Conservation (phyloP, 2,888 invertebrate genomes). For the Nipponacmea schrenckii region DNA sequence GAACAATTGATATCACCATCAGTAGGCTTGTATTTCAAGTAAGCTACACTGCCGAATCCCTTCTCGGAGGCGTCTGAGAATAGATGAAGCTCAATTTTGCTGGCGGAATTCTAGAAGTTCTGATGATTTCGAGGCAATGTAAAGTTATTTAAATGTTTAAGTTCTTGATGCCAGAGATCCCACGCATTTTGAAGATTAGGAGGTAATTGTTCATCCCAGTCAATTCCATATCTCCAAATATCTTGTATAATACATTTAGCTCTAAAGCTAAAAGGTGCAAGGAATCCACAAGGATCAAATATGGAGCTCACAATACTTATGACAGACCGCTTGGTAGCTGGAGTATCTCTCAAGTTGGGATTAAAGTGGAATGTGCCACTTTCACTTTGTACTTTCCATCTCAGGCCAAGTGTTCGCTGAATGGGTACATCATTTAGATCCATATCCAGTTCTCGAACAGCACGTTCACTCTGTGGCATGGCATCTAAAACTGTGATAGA, state of each 20-base stretch:
- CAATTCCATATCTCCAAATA: no score
- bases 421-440: conserved; percentile 4
- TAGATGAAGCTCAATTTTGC: not conserved
- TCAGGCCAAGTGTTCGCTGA: conserved; percentile 10
- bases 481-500: not conserved
- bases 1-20: not conserved
- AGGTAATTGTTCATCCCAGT: not conserved
- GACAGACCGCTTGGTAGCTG: conserved; percentile 1
- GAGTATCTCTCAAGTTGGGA: not conserved
- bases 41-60: conserved; percentile 2
- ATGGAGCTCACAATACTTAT: not conserved
- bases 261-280: not conserved
- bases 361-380: conserved; percentile 6
- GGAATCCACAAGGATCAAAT: not conserved
- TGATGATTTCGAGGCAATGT: not conserved
- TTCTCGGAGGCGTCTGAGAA: conserved; percentile 9
- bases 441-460: not conserved
- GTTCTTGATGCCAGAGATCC: not conserved
- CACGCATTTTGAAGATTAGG: not conserved
- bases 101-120: not conserved
- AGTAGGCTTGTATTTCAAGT: not conserved
- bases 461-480: conserved; percentile 17
- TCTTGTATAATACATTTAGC: not conserved
- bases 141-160: not conserved
- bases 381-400: conserved; percentile 7